These are phyloP conservation scores for Loxodonta africana DNA, from an alignment of 2,113 vertebrate species.

Conservation along the genomic window DNA sequence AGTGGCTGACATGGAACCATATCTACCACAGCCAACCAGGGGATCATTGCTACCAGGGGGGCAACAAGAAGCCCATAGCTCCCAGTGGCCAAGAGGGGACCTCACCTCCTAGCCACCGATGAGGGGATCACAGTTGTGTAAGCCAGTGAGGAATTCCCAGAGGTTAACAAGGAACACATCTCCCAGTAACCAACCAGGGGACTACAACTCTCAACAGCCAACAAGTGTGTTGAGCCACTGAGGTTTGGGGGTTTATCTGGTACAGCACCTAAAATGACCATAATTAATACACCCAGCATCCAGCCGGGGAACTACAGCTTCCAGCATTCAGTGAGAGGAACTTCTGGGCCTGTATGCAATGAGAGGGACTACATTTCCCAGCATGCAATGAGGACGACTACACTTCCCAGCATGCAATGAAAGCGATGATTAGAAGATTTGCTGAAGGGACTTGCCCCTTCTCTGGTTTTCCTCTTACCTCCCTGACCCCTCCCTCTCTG, in stretches of 20 bases:
- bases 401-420: slow-evolving; percentile 8
- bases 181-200: background rate
- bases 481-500: background rate
- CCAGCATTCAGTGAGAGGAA: background rate
- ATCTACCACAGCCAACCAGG: no score
- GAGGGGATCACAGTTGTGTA: background rate
- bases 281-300: background rate
- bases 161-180: background rate
- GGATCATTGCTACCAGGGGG: no score
- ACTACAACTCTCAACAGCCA: background rate
- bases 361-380: slow-evolving; percentile 44
- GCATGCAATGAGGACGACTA: background rate
- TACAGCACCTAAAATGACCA: background rate
- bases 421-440: background rate
- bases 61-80: background rate
- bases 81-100: background rate
- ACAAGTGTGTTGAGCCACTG: background rate
- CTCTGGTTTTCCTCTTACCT: background rate
- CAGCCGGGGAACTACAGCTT: slow-evolving; percentile 17
- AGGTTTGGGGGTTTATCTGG: background rate
- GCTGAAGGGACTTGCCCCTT: background rate
- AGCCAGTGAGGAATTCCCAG: background rate
- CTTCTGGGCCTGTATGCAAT: no score
- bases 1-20: no score
- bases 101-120: background rate